A percentile compares a stretch with the other conserved stretches of the same genome.
These are phyloP conservation scores for Ictidomys tridecemlineatus DNA, from an alignment of 2,113 vertebrate genomes.

Conservation along the genomic window DNA sequence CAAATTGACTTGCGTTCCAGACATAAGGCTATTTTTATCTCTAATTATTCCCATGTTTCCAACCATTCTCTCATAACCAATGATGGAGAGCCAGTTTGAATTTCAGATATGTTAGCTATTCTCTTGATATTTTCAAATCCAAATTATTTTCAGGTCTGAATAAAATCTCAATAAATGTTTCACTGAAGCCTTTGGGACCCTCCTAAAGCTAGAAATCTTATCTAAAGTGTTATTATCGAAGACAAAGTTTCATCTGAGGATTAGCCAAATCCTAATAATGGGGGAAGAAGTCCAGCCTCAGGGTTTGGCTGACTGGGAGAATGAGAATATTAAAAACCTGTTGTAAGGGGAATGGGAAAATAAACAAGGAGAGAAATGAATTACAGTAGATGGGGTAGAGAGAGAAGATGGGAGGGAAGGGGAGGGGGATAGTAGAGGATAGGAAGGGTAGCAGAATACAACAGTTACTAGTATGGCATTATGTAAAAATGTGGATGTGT, in stretches of 20 bases:
- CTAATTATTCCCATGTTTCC: background rate
- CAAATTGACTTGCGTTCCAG: background rate
- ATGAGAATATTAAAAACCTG: background rate
- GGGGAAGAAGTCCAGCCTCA: background rate
- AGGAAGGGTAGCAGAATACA: no score
- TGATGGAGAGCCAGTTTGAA: slow-evolving; percentile 35
- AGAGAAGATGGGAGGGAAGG: no score
- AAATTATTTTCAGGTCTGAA: slow-evolving; percentile 39
- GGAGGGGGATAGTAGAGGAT: no score
- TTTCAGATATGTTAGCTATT: slow-evolving; percentile 28
- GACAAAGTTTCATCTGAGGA: background rate
- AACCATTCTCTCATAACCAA: background rate
- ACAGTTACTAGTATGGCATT: no score
- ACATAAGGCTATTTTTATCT: slow-evolving; percentile 29
- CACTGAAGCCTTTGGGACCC: background rate
- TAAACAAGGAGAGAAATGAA: no score
- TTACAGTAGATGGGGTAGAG: no score
- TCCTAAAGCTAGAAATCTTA: background rate
- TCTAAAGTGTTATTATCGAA: background rate
- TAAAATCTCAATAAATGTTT: slow-evolving; percentile 10
- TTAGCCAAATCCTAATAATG: background rate
- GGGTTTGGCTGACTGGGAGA: background rate
- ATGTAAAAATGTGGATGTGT: no score
- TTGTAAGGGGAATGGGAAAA: no score
- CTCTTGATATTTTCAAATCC: slow-evolving; percentile 7